These are phyloP conservation scores for Drosophila oshimai DNA, from an alignment of 1,140 invertebrate species.

Conservation along the genomic window DNA sequence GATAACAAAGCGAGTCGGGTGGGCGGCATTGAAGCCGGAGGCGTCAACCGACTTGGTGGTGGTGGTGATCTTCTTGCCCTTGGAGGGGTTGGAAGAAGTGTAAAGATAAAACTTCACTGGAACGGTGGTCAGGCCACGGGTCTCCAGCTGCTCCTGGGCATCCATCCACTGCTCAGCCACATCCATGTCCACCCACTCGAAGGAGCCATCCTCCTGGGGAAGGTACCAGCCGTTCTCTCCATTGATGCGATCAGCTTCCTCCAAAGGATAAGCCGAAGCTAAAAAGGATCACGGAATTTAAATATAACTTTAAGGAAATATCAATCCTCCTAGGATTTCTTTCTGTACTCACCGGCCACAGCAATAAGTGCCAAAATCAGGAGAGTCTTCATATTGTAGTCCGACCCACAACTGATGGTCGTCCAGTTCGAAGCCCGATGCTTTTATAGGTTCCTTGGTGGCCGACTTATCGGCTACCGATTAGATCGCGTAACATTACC, in stretches of 20 bases:
- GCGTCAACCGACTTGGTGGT: constrained; percentile 45
- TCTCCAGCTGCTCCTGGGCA: constrained; percentile 35
- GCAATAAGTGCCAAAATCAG: constrained; percentile 26
- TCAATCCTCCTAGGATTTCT: too few species aligned
- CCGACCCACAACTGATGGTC: constrained; percentile 8
- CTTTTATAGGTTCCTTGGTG: constrained; percentile 30
- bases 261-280: constrained; percentile 51
- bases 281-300: not conserved
- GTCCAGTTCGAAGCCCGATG: not conserved
- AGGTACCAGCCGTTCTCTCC: constrained; percentile 79
- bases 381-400: constrained; percentile 18
- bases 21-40: constrained; percentile 58
- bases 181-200: constrained; percentile 67
- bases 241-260: constrained; percentile 58
- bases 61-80: constrained; percentile 56
- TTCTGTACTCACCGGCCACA: constrained; percentile 55
- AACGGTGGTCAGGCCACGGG: constrained; percentile 36
- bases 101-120: constrained; percentile 70
- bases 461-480: constrained; percentile 7
- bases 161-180: constrained; percentile 56
- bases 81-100: constrained; percentile 55
- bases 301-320: too few species aligned
- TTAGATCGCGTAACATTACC: constrained; percentile 4
- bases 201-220: constrained; percentile 62
- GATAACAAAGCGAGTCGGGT: constrained; percentile 74